phyloP scores from a whole-genome alignment of 2,113 vertebrate genomes.

The Blennius ocellaris region DNA sequence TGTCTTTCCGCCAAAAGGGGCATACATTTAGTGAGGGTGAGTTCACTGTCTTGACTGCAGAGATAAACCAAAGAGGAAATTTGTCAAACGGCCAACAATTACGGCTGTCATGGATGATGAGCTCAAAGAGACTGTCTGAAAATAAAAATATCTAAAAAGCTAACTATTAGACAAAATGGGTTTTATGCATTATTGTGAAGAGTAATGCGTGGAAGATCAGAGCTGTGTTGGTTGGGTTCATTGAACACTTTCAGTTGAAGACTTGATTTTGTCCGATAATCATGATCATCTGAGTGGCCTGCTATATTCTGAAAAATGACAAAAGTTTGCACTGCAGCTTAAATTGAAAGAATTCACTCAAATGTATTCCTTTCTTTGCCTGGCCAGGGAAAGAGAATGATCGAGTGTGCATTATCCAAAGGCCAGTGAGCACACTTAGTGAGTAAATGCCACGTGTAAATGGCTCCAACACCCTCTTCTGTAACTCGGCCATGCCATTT shows the following conservation, averaged over 20 bases:
- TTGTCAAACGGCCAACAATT: background rate
- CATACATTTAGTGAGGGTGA: background rate
- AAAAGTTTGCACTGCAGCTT: constrained; percentile 26
- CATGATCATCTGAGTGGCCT: constrained; percentile 6
- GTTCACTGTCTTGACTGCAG: background rate
- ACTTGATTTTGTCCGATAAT: too few relatives aligned
- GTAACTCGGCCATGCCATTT: constrained; percentile 52
- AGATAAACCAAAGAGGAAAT: background rate
- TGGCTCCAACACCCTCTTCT: constrained; percentile 30
- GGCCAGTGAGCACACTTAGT: constrained; percentile 64
- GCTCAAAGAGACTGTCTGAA: background rate
- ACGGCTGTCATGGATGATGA: background rate
- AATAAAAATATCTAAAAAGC: too few relatives aligned
- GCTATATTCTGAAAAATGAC: constrained; percentile 3
- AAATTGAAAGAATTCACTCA: constrained; percentile 18
- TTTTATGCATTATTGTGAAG: background rate
- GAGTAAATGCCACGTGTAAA: constrained; percentile 75
- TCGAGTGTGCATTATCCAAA: constrained; percentile 58
- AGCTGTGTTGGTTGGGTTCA: background rate
- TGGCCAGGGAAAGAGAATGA: constrained; percentile 6
- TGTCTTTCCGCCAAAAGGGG: background rate
- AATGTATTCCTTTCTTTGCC: too few relatives aligned
- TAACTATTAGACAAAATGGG: background rate
- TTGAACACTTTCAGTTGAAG: background rate
- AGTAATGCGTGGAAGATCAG: background rate